These are phyloP conservation scores for Nysson spinosus DNA, from an alignment of 2,888 invertebrate species.

Conservation along the genomic window DNA sequence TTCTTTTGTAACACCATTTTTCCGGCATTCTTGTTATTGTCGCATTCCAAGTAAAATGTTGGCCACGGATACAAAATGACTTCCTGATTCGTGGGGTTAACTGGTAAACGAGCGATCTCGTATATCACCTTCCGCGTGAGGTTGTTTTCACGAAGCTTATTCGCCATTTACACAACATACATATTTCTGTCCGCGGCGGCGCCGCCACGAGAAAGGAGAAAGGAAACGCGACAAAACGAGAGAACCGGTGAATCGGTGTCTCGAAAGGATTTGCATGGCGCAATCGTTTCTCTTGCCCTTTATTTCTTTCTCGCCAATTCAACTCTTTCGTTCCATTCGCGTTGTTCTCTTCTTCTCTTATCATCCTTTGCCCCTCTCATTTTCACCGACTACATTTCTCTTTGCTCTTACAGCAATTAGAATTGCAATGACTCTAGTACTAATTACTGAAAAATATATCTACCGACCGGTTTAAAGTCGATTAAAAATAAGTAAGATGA, in stretches of 20 bases:
- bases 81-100: constrained; percentile 43
- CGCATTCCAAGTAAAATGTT: constrained; percentile 28
- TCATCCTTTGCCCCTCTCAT: too few relatives aligned
- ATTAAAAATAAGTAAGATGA: neutral
- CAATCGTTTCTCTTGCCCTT: neutral
- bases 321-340: too few relatives aligned
- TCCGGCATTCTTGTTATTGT: constrained; percentile 5
- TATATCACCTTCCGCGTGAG: constrained; percentile 32
- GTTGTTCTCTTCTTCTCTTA: too few relatives aligned
- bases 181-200: constrained; percentile 19
- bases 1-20: too few relatives aligned
- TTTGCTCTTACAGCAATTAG: too few relatives aligned
- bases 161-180: constrained; percentile 35
- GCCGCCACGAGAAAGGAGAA: constrained; percentile 22
- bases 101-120: constrained; percentile 30
- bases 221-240: constrained; percentile 9
- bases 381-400: too few relatives aligned
- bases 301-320: too few relatives aligned
- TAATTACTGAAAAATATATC: too few relatives aligned
- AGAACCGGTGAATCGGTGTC: constrained; percentile 12
- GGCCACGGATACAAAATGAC: constrained; percentile 25
- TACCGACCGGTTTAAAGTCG: neutral
- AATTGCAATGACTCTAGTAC: too few relatives aligned
- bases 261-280: constrained; percentile 5
- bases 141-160: constrained; percentile 25